Evolutionary conservation across 2,797 vertebrate genomes (phyloP), one percentile per base, ranked within the genome.

Genomic region (Graptemys geographica): DNA sequence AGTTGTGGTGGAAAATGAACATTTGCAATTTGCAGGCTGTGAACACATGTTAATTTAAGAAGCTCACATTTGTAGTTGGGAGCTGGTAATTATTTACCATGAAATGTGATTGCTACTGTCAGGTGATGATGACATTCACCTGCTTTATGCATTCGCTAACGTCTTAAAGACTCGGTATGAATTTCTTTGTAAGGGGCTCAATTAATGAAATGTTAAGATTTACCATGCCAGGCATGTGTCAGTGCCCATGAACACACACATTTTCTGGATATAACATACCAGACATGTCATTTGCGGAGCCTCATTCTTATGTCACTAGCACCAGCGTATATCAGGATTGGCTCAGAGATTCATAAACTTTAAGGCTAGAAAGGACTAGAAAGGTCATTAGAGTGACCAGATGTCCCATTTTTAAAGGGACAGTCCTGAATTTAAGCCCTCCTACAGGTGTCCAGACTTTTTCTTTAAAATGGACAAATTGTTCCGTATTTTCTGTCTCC

Each of bases 121-220:
- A 96, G 94, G 89, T 95, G 94, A 95, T 5, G 8, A 94, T 93
- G 92, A 93, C 47, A 78, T 94, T 94, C 92, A 49, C 44, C 37
- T 0, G 1, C 82, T 94, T 94, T 79, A 92, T 81, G 72, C 91
- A 92, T 95, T 95, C 92, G 92, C 72, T 69, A 95, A 94, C 84
- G 88, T 91, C 83, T 25, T 88, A 55, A 90, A 93, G 81, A 83
- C 65, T 93, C 74, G 62, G 11, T 81, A 21, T 89, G 81, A 94
- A 95, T 31, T 62, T 76, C 85, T 85, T 86, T 83, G 87, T 23
- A 1, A 81, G 80, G 81, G 62, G 33, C 80, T 57, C 88, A 92
- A 93, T 94, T 94, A 95, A 95, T 90, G 88, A 81, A 57, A 92
- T 92, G 94, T 93, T 92, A 90, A 86, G 69, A 84, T 97, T 81